Conservation (phyloP, 2,888 invertebrate species). For the Opisthograptis luteolata region DNA sequence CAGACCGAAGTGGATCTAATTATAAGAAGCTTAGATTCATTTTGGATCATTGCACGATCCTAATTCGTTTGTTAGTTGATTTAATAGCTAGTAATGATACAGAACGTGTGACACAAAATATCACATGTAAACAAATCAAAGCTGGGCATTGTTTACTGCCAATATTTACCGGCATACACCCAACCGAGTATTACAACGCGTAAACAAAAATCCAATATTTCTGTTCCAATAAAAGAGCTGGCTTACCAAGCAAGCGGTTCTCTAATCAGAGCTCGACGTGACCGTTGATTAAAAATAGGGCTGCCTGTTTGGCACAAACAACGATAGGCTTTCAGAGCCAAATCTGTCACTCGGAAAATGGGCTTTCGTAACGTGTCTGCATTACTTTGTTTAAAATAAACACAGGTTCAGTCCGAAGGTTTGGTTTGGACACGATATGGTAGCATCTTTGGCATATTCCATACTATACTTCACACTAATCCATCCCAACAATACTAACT, state of each 20-base stretch:
- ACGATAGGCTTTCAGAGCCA: conserved; percentile 15
- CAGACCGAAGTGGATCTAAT: too few relatives aligned
- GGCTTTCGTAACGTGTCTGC: too few relatives aligned
- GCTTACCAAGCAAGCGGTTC: conserved; percentile 35
- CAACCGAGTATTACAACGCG: conserved; percentile 23
- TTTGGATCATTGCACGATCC: too few relatives aligned
- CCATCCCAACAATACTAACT: too few relatives aligned
- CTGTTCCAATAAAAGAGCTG: conserved; percentile 36
- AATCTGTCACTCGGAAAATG: neutral
- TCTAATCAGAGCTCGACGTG: conserved; percentile 36
- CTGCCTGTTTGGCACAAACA: conserved; percentile 30
- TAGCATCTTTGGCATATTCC: too few relatives aligned
- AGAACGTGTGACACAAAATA: neutral
- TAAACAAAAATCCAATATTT: conserved; percentile 35
- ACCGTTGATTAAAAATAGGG: conserved; percentile 41
- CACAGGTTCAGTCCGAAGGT: too few relatives aligned
- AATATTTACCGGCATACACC: conserved; percentile 15
- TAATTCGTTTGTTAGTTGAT: too few relatives aligned
- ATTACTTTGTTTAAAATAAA: too few relatives aligned
- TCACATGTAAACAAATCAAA: conserved; percentile 15
- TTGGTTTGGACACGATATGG: too few relatives aligned
- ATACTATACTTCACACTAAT: too few relatives aligned
- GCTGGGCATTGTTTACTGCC: conserved; percentile 11
- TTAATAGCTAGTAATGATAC: too few relatives aligned
- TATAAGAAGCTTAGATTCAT: too few relatives aligned